Evolutionary conservation across 1,140 invertebrate genomes (phyloP).

Genomic region (Colletes gigas): DNA sequence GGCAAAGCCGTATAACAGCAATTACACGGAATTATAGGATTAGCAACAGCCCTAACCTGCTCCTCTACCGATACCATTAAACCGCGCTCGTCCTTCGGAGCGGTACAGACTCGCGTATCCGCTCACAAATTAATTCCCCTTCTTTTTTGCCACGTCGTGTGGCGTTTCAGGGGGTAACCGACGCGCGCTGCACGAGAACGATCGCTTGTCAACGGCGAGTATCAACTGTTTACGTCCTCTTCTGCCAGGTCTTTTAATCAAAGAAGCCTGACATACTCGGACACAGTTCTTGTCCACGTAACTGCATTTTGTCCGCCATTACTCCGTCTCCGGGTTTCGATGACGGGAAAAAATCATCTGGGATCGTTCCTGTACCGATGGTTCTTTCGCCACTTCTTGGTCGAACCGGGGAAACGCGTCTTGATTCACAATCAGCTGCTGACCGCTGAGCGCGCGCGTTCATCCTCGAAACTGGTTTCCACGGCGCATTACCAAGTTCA

Average conservation of each 20-base stretch:
- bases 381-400: not conserved
- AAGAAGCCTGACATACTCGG: not conserved
- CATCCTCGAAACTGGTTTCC: constrained; percentile 57
- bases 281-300: not conserved
- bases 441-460: constrained; percentile 30
- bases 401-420: not conserved
- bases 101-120: not conserved
- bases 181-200: too few relatives aligned
- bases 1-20: constrained; percentile 68
- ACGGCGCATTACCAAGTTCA: constrained; percentile 60
- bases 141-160: not conserved
- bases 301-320: too few relatives aligned
- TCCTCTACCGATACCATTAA: constrained; percentile 50
- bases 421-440: constrained; percentile 8
- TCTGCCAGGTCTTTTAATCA: not conserved
- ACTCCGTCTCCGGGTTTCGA: too few relatives aligned
- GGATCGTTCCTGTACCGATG: not conserved
- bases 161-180: too few relatives aligned
- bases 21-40: constrained; percentile 66
- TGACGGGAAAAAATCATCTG: not conserved
- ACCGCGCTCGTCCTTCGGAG: not conserved
- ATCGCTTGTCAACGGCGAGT: not conserved
- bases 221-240: not conserved
- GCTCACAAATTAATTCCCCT: not conserved
- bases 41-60: constrained; percentile 31